Evolutionary conservation across 1,140 invertebrate species (phyloP), one percentile per base, ranked within the genome.

Genomic region (Harpegnathos saltator): DNA sequence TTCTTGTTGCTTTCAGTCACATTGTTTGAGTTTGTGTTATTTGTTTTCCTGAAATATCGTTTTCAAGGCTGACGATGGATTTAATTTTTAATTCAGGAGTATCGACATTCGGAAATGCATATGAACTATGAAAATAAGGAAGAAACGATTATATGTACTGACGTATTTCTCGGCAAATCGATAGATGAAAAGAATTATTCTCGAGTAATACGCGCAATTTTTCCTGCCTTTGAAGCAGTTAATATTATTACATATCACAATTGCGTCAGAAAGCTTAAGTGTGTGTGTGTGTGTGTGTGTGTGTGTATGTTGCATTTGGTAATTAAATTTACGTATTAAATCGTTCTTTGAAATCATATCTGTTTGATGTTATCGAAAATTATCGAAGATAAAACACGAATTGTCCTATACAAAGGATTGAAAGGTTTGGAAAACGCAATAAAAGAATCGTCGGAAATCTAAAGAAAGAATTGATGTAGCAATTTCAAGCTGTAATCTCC

Each of bases 21-120:
- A 22, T 58, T 44, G 50, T 33, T 58, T 38, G 33, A 71, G 33
- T 71, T 71, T n/a, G 22, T 44, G 50, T 69, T 80, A 78, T 33
- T 78, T 78, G 63, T 29, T 58, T 78, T 80, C 17, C 9, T 24
- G 22, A 1, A 44, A 17, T 48, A 26, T 54, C 48, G 48, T 77
- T 17, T 69, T 48, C 17, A 12, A 12, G 14, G 29, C n/a, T 33
- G 24, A 50, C 56, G 14, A 59, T 48, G 69, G 52, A 44, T 80
- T 48, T 54, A 14, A 48, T 58, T 59, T n/a, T 58, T 58, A 9
- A 17, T 38, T 77, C 17, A 3, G 29, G 1, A 65, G 4, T 29
- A 33, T 61, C 22, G 19, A 11, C 14, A 72, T 19, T 56, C 22
- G 17, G 12, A 1, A 44, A n/a, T 29, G 15, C n/a, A 48, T 69